Evolutionary conservation across 2,888 invertebrate genomes (phyloP), one percentile per base, ranked within the genome.

Genomic region (Drosophila acutilabella): DNA sequence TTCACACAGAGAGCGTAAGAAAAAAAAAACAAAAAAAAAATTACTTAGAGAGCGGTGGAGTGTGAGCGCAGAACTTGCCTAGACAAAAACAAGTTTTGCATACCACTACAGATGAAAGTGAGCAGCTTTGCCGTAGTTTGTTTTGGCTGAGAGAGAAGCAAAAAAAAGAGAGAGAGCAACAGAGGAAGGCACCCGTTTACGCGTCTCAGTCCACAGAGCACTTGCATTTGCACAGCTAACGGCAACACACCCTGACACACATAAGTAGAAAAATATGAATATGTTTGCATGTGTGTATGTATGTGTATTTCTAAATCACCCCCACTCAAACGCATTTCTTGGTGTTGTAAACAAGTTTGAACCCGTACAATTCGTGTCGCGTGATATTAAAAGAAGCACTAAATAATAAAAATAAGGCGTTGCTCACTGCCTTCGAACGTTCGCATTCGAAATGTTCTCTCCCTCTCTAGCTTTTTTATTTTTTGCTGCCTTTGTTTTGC

Each of bases 51-150:
- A 65, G 44, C 5, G n/a, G 20, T 33, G 42, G 62, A 50, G 59
- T 8, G 20, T n/a, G 7, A 30, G 61, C 13, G 20, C 2, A 52
- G 78, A 72, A 65, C 69, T 70, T 56, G 61, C 72, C 56, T 72
- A 40, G 64, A 53, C 64, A 62, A 68, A 72, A 72, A 72, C 77
- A 76, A 67, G 76, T 75, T 76, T 67, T 67, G 67, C 67, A 76
- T 75, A 74, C 77, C 56, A 76, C 64, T 66, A 75, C 72, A 20
- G 58, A 64, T 60, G 64, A 47, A 68, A 74, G 64, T 65, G 67
- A 64, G 58, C 66, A 61, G 74, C 51, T 69, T 70, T 71, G 20
- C 64, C 58, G 36, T 71, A 57, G 71, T 78, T 78, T 78, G 64
- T 74, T 67, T 74, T 74, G 62, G 38, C 68, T 53, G 41, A 48